Evolutionary conservation across 2,113 vertebrate species (phyloP).

Genomic region (Cynocephalus volans): DNA sequence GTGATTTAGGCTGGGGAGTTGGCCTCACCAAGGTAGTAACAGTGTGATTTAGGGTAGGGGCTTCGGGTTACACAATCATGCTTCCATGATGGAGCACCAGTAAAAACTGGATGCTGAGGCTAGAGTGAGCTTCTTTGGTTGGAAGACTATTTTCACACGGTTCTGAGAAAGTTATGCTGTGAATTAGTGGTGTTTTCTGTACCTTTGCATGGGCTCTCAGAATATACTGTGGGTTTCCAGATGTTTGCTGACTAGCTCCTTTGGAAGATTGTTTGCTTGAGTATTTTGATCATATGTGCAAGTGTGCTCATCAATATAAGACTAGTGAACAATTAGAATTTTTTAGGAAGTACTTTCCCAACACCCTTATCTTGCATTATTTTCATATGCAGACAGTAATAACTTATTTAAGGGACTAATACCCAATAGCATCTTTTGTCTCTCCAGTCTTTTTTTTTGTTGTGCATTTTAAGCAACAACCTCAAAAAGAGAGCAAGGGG

Average conservation of each 20-base stretch:
- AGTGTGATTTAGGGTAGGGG: neutral
- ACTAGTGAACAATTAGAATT: neutral
- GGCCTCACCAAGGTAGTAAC: too few relatives aligned
- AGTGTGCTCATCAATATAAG: neutral
- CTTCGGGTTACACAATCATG: fast-evolving
- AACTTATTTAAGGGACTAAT: neutral
- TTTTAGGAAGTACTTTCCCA: neutral
- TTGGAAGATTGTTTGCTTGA: conserved; percentile 1
- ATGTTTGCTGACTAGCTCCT: neutral
- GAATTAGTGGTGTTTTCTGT: neutral
- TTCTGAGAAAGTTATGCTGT: neutral
- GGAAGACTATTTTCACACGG: fast-evolving
- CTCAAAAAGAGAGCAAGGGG: neutral
- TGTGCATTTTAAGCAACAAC: neutral
- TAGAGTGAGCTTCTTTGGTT: neutral
- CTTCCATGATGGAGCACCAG: fast-evolving
- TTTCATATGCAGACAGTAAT: neutral
- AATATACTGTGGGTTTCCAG: neutral
- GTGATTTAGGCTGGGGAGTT: neutral
- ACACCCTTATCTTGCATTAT: neutral
- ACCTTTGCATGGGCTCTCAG: neutral
- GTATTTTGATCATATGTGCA: neutral
- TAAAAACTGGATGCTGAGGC: neutral
- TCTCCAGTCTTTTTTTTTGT: neutral
- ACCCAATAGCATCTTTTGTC: neutral